A percentile compares a stretch with the other conserved stretches of the same genome.
These are phyloP conservation scores for Gouania willdenowi DNA, from an alignment of 2,797 vertebrate genomes.

Conservation along the genomic window DNA sequence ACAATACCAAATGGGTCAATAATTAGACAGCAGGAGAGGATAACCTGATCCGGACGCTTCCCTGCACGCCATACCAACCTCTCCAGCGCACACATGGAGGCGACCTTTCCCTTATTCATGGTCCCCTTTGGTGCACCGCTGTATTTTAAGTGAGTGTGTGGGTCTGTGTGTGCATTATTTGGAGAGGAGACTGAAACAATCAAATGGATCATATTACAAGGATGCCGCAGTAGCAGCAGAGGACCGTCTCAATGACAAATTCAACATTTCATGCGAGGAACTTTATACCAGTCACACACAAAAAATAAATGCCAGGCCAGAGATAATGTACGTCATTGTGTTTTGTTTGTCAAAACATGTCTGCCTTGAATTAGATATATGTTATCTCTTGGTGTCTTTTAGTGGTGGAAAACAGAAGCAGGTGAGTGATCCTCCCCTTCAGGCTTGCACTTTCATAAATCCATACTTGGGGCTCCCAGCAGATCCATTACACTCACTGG, in stretches of 20 bases:
- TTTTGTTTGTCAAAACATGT: constrained; percentile 70
- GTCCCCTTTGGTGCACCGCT: constrained; percentile 35
- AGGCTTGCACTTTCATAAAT: constrained; percentile 77
- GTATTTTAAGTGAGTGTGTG: constrained; percentile 11
- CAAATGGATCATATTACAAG: constrained; percentile 1
- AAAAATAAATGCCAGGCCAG: too few species aligned
- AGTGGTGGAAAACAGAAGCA: constrained; percentile 60
- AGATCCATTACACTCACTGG: constrained; percentile 84
- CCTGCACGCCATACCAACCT: constrained; percentile 54
- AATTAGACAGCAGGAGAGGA: constrained; percentile 75
- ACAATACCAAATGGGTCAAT: constrained; percentile 82
- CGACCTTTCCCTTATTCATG: constrained; percentile 55
- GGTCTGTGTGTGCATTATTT: constrained; percentile 8
- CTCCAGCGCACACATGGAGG: constrained; percentile 37
- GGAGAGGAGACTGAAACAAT: constrained; percentile 6
- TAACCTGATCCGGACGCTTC: constrained; percentile 70
- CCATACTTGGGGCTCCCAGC: constrained; percentile 77
- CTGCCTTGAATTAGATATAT: constrained; percentile 73
- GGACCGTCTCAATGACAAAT: constrained; percentile 14
- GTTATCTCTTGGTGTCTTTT: constrained; percentile 73
- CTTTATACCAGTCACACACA: too few species aligned
- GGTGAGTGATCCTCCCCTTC: constrained; percentile 70
- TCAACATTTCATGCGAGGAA: background rate
- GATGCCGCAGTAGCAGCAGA: background rate
- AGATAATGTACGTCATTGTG: too few species aligned